These are phyloP conservation scores for Tetrao urogallus DNA, from an alignment of 2,113 vertebrate genomes.

Conservation along the genomic window DNA sequence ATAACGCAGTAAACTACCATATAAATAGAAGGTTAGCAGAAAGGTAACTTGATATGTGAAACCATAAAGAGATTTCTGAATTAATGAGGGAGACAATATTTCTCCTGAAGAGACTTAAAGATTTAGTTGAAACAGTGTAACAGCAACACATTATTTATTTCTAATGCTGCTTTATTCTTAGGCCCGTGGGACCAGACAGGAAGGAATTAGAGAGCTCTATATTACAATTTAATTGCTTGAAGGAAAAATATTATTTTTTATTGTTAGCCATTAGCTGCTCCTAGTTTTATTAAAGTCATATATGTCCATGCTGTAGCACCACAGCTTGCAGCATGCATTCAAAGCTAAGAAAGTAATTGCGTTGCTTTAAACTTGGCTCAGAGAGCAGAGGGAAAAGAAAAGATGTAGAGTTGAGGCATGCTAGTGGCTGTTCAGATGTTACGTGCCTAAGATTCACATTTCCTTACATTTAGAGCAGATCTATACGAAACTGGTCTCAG, in stretches of 20 bases:
- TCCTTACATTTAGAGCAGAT: not conserved
- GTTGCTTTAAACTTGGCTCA: not conserved
- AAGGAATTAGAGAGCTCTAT: constrained; percentile 80
- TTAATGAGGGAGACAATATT: constrained; percentile 71
- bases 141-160: constrained; percentile 77
- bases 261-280: constrained; percentile 79
- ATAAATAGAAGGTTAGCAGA: constrained; percentile 58
- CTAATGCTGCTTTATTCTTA: constrained; percentile 75
- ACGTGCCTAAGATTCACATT: not conserved
- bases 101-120: constrained; percentile 64
- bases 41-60: constrained; percentile 70
- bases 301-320: constrained; percentile 27
- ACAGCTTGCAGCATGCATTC: not conserved
- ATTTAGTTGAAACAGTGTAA: constrained; percentile 68
- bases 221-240: constrained; percentile 82
- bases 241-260: constrained; percentile 84
- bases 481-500: not conserved
- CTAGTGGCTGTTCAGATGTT: not conserved
- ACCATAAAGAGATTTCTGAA: constrained; percentile 67
- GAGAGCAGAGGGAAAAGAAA: not conserved
- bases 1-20: not conserved
- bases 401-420: not conserved
- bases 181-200: constrained; percentile 76
- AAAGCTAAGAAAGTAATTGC: constrained; percentile 5
- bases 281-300: constrained; percentile 75